These are phyloP conservation scores for Rachycentron canadum DNA, from an alignment of 2,797 vertebrate genomes.

Conservation along the genomic window DNA sequence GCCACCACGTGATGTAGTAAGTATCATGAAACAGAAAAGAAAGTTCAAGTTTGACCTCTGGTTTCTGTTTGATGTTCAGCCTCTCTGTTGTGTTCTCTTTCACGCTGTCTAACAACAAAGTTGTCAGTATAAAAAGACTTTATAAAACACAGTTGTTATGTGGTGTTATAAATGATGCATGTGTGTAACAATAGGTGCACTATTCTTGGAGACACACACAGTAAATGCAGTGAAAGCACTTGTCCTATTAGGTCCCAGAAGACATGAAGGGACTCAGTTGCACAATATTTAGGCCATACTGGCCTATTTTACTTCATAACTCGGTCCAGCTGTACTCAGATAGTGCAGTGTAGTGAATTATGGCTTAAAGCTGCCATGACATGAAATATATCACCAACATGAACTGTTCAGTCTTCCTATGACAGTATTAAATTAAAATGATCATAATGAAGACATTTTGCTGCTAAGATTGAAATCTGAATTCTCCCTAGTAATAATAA, in stretches of 20 bases:
- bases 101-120: background rate
- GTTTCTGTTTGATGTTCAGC: background rate
- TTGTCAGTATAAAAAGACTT: background rate
- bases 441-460: background rate
- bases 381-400: constrained; percentile 1
- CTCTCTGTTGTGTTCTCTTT: background rate
- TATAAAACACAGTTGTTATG: constrained; percentile 9
- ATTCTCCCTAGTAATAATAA: background rate
- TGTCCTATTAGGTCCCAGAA: constrained; percentile 46
- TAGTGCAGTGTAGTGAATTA: constrained; percentile 27
- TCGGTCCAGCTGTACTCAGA: constrained; percentile 30
- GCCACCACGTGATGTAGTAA: background rate
- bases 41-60: background rate
- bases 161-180: constrained; percentile 12
- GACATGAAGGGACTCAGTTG: constrained; percentile 19
- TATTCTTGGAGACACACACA: constrained; percentile 39
- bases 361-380: constrained; percentile 30
- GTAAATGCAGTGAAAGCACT: constrained; percentile 36
- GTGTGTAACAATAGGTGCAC: constrained; percentile 13
- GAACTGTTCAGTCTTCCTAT: background rate
- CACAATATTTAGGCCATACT: constrained; percentile 45
- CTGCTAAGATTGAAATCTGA: background rate
- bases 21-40: background rate
- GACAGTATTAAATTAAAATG: background rate
- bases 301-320: constrained; percentile 60